Evolutionary conservation across 30 jellyfish, hydroid and myxozoan genomes (phyloP).

Genomic region (Hydractinia echinata): DNA sequence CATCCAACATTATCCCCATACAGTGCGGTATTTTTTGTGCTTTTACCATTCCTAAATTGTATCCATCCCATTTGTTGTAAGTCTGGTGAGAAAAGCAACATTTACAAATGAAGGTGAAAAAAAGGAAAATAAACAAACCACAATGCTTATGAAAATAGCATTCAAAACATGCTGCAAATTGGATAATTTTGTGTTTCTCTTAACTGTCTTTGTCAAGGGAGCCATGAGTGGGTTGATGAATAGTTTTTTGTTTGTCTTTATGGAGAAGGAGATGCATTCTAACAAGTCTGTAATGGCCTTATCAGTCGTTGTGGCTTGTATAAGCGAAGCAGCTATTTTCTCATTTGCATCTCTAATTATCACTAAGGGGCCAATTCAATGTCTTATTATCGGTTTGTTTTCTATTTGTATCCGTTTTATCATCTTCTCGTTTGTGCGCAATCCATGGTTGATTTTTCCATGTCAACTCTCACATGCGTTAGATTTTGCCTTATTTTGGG

Average conservation of each 20-base stretch:
- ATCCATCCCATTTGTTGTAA: not conserved
- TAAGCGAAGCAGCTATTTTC: slow-evolving; percentile 61
- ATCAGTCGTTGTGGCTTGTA: slow-evolving; percentile 56
- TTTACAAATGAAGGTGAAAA: not conserved
- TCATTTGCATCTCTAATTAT: slow-evolving; percentile 51
- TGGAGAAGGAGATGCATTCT: slow-evolving; percentile 11
- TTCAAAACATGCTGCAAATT: slow-evolving; percentile 37
- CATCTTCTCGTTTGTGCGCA: slow-evolving; percentile 40
- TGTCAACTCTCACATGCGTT: slow-evolving; percentile 58
- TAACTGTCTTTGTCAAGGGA: slow-evolving; percentile 55
- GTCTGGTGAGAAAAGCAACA: no score
- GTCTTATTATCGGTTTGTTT: slow-evolving; percentile 35
- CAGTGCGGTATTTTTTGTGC: not conserved
- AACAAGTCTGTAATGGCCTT: slow-evolving; percentile 63
- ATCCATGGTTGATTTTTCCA: slow-evolving; percentile 63
- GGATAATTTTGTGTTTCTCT: slow-evolving; percentile 46
- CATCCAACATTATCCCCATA: not conserved
- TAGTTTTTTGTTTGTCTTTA: slow-evolving; percentile 52
- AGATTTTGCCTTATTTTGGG: slow-evolving; percentile 74
- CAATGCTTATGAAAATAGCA: not conserved
- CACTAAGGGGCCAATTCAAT: slow-evolving; percentile 30
- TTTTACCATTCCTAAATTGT: not conserved
- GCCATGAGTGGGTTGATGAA: slow-evolving; percentile 54
- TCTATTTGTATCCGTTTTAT: slow-evolving; percentile 46
- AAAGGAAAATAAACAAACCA: not conserved